phyloP scores from a whole-genome alignment of 2,113 vertebrate genomes.

The Corythoichthys haematopterus region DNA sequence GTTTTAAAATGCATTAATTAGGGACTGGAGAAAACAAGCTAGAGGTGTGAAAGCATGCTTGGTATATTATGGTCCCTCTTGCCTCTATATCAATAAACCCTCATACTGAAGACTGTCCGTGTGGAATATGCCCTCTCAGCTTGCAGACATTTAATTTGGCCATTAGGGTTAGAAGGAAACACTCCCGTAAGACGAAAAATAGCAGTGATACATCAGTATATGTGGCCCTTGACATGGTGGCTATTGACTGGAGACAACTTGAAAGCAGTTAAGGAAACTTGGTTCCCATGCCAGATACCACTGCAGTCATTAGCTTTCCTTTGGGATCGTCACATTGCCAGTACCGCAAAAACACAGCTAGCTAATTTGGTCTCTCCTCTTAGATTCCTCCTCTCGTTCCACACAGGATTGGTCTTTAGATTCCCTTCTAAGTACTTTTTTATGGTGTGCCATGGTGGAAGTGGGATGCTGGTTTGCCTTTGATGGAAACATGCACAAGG shows the following conservation, averaged over 20 bases:
- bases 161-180: conserved; percentile 33
- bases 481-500: conserved; percentile 47
- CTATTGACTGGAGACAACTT: conserved; percentile 57
- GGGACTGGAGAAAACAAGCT: neutral
- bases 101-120: conserved; percentile 19
- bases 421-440: conserved; percentile 45
- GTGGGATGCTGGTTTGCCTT: conserved; percentile 48
- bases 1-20: neutral
- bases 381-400: conserved; percentile 36
- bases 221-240: conserved; percentile 61
- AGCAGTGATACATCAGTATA: conserved; percentile 44
- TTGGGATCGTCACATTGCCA: conserved; percentile 62
- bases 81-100: conserved; percentile 33
- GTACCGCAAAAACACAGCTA: conserved; percentile 66
- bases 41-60: neutral
- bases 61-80: conserved; percentile 13
- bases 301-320: conserved; percentile 69
- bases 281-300: conserved; percentile 64
- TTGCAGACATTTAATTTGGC: neutral
- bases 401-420: conserved; percentile 42
- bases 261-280: conserved; percentile 70
- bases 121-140: conserved; percentile 24
- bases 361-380: conserved; percentile 68
- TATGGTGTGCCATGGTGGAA: conserved; percentile 42
- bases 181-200: conserved; percentile 5